Evolutionary conservation across 1,140 invertebrate species (phyloP).

Genomic region (Goniozus legneri): DNA sequence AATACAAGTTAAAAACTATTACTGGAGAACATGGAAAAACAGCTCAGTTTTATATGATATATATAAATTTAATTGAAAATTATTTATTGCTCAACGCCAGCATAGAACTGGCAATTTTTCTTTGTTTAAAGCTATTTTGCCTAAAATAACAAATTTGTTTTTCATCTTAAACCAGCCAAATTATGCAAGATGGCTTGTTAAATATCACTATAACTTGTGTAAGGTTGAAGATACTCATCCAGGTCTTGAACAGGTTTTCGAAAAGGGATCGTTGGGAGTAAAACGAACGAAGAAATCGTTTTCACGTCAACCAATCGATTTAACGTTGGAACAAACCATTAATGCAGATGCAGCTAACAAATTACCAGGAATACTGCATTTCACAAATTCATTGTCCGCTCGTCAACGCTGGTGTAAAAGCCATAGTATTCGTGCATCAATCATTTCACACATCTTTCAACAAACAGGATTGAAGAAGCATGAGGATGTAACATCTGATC

Average conservation of each 20-base stretch:
- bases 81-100: constrained; percentile 7
- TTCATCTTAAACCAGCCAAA: constrained; percentile 1
- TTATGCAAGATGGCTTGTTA: constrained; percentile 1
- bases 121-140: not conserved
- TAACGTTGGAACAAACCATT: too few species aligned
- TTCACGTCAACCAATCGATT: constrained; percentile 2
- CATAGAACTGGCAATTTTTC: constrained; percentile 27
- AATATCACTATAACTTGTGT: constrained; percentile 4
- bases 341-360: constrained; percentile 32
- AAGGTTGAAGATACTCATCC: constrained; percentile 28
- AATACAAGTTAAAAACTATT: constrained; percentile 7
- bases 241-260: constrained; percentile 8
- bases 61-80: constrained; percentile 9
- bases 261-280: constrained; percentile 19
- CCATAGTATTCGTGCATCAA: not conserved
- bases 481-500: constrained; percentile 20
- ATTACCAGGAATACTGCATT: constrained; percentile 19
- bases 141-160: constrained; percentile 2
- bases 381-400: constrained; percentile 15
- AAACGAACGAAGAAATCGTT: constrained; percentile 27
- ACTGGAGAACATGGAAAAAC: constrained; percentile 12
- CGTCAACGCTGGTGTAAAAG: constrained; percentile 13
- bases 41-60: constrained; percentile 10
- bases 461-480: constrained; percentile 6
- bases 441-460: not conserved